These are phyloP conservation scores for Cochlearius cochlearius DNA, from an alignment of 2,113 vertebrate species.

Conservation along the genomic window DNA sequence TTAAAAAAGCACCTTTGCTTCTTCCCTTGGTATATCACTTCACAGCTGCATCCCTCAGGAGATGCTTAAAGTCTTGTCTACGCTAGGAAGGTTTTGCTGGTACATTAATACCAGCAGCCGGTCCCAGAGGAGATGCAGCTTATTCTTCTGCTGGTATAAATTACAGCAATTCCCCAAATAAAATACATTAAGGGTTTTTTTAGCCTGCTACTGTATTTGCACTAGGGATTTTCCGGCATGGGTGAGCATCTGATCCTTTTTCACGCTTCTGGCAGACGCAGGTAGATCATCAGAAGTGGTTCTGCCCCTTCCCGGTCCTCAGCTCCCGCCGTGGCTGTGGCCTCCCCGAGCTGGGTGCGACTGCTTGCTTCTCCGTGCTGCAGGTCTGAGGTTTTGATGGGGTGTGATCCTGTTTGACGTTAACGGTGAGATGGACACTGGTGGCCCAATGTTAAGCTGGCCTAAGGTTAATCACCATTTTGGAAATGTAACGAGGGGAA, in stretches of 20 bases:
- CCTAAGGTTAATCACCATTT: background rate
- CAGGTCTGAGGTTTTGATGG: background rate
- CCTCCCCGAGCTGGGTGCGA: background rate
- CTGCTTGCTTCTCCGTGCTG: background rate
- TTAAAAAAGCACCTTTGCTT: background rate
- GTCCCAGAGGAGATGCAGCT: background rate
- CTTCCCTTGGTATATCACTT: background rate
- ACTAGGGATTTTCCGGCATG: background rate
- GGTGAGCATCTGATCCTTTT: background rate
- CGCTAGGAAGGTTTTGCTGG: background rate
- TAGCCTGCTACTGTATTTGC: background rate
- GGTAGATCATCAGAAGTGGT: background rate
- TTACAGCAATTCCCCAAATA: background rate
- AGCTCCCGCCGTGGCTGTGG: fast-evolving
- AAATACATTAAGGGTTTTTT: background rate
- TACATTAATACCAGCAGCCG: background rate
- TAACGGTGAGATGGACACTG: fast-evolving
- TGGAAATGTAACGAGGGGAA: background rate
- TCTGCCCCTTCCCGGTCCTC: background rate
- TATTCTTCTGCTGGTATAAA: background rate
- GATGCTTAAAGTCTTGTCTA: background rate
- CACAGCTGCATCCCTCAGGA: background rate
- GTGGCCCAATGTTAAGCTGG: fast-evolving
- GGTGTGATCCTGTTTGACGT: background rate
- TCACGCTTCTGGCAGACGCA: fast-evolving